Evolutionary conservation across 2,113 vertebrate genomes (phyloP).

Genomic region (Carassius auratus): DNA sequence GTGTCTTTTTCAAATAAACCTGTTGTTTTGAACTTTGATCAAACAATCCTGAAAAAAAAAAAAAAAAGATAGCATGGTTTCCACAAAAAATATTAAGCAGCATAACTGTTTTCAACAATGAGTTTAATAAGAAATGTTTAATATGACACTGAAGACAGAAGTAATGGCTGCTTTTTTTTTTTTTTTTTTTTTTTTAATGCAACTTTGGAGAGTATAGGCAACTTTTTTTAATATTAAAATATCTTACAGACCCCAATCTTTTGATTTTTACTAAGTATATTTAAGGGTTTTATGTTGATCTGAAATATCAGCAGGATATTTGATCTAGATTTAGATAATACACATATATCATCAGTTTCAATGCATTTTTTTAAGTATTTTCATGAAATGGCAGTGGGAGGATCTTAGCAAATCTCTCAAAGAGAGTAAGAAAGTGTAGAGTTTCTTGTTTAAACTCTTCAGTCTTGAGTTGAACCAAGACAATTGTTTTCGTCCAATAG

Average conservation of each 20-base stretch:
- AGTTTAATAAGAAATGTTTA: neutral
- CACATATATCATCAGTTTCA: neutral
- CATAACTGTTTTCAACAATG: neutral
- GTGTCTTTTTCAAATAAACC: neutral
- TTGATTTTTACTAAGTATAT: too few species aligned
- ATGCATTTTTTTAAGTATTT: neutral
- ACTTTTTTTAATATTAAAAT: neutral
- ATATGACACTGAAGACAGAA: neutral
- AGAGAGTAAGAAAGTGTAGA: neutral
- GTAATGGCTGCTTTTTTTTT: too few species aligned
- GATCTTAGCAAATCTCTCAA: neutral
- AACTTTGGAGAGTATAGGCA: neutral
- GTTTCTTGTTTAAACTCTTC: slow-evolving; percentile 8
- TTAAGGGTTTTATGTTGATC: too few species aligned
- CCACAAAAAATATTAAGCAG: neutral
- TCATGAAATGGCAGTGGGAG: neutral
- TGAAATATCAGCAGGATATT: neutral
- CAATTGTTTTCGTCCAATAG: neutral
- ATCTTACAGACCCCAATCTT: too few species aligned
- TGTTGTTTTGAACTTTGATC: neutral
- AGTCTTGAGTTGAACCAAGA: neutral
- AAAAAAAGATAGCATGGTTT: neutral
- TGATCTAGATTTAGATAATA: neutral
- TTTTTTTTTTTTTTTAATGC: neutral
- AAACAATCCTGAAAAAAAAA: too few species aligned